Base-by-base conservation (phyloP, 1,140 invertebrate species). In the Drosophila punjabiensis region DNA sequence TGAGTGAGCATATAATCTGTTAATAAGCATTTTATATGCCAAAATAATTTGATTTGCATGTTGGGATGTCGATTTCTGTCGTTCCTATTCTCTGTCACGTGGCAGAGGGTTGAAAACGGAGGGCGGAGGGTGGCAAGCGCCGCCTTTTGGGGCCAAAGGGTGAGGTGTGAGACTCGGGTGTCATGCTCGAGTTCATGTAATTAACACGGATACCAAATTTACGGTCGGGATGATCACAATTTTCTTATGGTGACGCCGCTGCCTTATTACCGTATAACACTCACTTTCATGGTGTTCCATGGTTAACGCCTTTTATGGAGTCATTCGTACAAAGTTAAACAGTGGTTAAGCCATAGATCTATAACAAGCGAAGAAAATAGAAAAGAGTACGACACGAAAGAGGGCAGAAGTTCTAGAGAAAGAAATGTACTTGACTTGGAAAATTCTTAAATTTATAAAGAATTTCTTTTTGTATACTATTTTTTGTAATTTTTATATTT, bases 41-140 rank as follows among this genome's bases (percentile, higher is more conserved):
- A 80, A 87, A 79, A 89, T 88, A 88, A 88, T 90, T 90, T 82
- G 86, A 90, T 88, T 88, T 88, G 81, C 74, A 89, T 88, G 71
- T 74, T 41, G 55, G 43, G 45, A 41, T 45, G 68, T 71, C 68
- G 68, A 70, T 74, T 73, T 61, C 53, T 73, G 67, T 74, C 70
- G 33, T 69, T 30, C 14, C 48, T 37, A 50, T 45, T 67, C 55
- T 20, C 35, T 65, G 62, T 65, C 62, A 56, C 62, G 48, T 35
- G 33, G 33, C 35, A 30, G 24, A 7, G 11, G 30, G 28, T 11
- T n/a, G 30, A 3, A 6, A 3, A 1, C 33, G 30, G 3, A 11
- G 28, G 1, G 6, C 10, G 3, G 14, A 8, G 35, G 18, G 5
- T 61, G 16, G 0, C 16, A n/a, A 13, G 41, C 45, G 14, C 24